A percentile compares a stretch with the other conserved stretches of the same genome.
phyloP scores from a whole-genome alignment of 2,113 vertebrate species.

The Aegotheles bennettii region DNA sequence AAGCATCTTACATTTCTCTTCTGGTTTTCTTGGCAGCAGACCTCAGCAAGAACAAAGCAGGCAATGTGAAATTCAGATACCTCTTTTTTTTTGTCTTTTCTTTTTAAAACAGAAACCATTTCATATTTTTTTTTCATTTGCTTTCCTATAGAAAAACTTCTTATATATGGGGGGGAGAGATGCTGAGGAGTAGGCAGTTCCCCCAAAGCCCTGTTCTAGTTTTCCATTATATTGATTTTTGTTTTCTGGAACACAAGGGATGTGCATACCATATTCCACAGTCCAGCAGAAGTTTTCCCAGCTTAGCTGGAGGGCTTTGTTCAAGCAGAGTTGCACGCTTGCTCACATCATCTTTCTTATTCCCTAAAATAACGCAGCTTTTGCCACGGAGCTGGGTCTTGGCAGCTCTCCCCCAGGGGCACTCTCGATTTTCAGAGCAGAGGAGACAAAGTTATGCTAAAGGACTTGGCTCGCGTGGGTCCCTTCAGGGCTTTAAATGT shows the following conservation, averaged over 20 bases:
- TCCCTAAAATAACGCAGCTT: background rate
- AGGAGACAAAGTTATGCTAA: background rate
- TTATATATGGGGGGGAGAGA: background rate
- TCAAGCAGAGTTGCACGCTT: background rate
- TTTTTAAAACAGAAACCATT: background rate
- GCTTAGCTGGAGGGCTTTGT: background rate
- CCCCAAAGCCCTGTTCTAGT: background rate
- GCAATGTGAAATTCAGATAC: background rate
- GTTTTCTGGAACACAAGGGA: background rate
- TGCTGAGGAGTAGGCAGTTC: background rate
- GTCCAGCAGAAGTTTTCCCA: background rate
- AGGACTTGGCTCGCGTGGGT: background rate
- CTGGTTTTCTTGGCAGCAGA: slow-evolving; percentile 18
- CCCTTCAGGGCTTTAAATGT: background rate
- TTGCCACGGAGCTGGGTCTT: background rate
- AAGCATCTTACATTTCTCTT: background rate
- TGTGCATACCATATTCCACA: rapidly evolving
- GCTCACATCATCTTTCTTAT: background rate
- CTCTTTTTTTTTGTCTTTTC: background rate
- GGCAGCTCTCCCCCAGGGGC: background rate
- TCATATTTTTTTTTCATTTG: background rate
- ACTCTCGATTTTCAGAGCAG: background rate
- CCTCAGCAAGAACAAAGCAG: slow-evolving; percentile 41
- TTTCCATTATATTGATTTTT: background rate
- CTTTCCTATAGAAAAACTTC: background rate